Evolutionary conservation across 2,113 vertebrate genomes (phyloP).

Genomic region (Indri indri): DNA sequence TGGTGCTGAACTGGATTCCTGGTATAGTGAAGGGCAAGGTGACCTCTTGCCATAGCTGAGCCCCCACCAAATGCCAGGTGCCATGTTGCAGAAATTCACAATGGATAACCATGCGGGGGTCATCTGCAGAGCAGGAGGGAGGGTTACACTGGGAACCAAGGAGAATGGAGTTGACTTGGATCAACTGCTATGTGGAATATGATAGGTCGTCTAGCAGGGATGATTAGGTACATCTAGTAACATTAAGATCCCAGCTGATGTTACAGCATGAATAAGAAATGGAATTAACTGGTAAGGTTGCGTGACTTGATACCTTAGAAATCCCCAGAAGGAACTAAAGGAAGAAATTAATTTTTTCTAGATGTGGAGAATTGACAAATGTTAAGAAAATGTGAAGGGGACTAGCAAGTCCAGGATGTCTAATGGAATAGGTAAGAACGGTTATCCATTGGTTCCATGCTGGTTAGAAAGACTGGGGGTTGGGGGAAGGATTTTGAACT

Average conservation of each 20-base stretch:
- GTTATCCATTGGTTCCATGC: neutral
- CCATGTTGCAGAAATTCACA: neutral
- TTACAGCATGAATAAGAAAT: constrained; percentile 60
- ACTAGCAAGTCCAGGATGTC: neutral
- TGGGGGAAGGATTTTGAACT: neutral
- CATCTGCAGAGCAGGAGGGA: neutral
- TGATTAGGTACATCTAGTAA: neutral
- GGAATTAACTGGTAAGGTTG: neutral
- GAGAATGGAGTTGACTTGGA: neutral
- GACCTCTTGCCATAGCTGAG: neutral
- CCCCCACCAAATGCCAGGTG: neutral
- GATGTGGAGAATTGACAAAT: neutral
- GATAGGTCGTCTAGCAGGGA: neutral
- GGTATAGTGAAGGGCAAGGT: neutral
- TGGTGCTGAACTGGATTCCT: neutral
- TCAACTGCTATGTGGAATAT: neutral
- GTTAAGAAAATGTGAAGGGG: neutral
- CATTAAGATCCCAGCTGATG: constrained; percentile 12
- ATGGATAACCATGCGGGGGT: neutral
- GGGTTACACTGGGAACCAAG: neutral
- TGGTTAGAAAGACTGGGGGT: neutral
- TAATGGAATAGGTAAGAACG: neutral
- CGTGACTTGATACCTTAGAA: neutral
- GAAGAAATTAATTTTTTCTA: neutral
- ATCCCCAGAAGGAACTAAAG: neutral